A percentile compares a stretch with the other conserved stretches of the same genome.
Evolutionary conservation across 2,113 vertebrate species (phyloP).

Genomic region (Arenaria interpres): DNA sequence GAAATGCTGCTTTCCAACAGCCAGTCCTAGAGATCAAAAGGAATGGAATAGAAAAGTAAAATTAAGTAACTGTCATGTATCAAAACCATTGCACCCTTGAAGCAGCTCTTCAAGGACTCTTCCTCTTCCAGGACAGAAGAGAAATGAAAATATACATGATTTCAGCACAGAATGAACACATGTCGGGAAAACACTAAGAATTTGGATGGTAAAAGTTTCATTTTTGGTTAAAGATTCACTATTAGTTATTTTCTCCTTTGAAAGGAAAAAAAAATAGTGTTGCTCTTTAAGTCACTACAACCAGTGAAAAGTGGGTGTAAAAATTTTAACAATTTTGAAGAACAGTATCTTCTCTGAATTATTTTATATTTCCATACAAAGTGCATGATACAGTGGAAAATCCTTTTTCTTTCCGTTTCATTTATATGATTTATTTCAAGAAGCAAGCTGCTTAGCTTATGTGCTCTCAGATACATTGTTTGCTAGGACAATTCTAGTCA

Average conservation of each 20-base stretch:
- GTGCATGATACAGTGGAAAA: rapidly evolving
- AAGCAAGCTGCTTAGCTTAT: neutral
- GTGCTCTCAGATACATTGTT: neutral
- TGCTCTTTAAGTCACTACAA: neutral
- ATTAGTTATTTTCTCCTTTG: neutral
- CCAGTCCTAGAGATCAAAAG: neutral
- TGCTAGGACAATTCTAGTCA: neutral
- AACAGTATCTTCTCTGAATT: neutral
- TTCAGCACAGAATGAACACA: neutral
- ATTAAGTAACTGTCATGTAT: rapidly evolving
- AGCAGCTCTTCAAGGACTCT: neutral
- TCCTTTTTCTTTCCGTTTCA: neutral
- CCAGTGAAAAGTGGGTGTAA: neutral
- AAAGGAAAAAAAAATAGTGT: neutral
- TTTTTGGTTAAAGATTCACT: neutral
- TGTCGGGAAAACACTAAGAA: neutral
- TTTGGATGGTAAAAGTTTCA: neutral
- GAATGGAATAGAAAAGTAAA: neutral
- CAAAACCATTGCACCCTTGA: neutral
- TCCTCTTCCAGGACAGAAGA: neutral
- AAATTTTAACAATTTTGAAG: neutral
- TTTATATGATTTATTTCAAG: neutral
- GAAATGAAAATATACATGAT: neutral
- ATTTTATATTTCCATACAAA: neutral
- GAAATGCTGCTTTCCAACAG: conserved; percentile 31